Evolutionary conservation across 30 jellyfish, hydroid and myxozoan genomes (phyloP).

Genomic region (Aurelia coerulea): DNA sequence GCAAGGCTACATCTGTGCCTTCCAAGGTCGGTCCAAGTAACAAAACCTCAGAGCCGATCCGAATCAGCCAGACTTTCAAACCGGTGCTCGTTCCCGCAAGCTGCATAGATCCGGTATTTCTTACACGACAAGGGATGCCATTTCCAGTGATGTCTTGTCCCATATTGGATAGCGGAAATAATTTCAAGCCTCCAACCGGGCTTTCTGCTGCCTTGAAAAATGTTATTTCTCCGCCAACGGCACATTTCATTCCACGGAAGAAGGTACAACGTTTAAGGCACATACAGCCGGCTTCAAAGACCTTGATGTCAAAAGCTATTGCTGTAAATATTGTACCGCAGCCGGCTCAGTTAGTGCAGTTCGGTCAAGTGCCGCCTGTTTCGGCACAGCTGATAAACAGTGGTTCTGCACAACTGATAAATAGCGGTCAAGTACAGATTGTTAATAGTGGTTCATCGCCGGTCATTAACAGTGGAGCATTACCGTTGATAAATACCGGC

Average conservation of each 20-base stretch:
- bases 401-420: conserved; percentile 41
- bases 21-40: conserved; percentile 10
- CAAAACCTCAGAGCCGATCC: not conserved
- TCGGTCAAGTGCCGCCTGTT: conserved; percentile 79
- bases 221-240: conserved; percentile 16
- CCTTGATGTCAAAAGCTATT: conserved; percentile 78
- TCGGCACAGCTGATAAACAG: conserved; percentile 85
- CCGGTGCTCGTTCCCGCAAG: conserved; percentile 16
- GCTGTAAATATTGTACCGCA: conserved; percentile 98
- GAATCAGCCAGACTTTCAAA: conserved; percentile 7
- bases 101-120: conserved; percentile 11
- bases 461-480: too few relatives aligned
- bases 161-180: not conserved
- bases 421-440: too few relatives aligned
- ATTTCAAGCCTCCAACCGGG: not conserved
- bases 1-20: conserved; percentile 7
- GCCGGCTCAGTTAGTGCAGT: conserved; percentile 92
- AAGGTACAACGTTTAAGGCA: conserved; percentile 46
- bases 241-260: conserved; percentile 28
- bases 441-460: too few relatives aligned
- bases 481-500: too few relatives aligned
- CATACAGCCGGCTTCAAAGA: conserved; percentile 73
- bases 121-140: conserved; percentile 4
- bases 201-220: conserved; percentile 36
- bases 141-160: conserved; percentile 5